Percentiles rank a stretch among this genome's conserved stretches.
Evolutionary conservation across 2,797 vertebrate species (phyloP).

Genomic region (Parauchenoglanis punctatus): DNA sequence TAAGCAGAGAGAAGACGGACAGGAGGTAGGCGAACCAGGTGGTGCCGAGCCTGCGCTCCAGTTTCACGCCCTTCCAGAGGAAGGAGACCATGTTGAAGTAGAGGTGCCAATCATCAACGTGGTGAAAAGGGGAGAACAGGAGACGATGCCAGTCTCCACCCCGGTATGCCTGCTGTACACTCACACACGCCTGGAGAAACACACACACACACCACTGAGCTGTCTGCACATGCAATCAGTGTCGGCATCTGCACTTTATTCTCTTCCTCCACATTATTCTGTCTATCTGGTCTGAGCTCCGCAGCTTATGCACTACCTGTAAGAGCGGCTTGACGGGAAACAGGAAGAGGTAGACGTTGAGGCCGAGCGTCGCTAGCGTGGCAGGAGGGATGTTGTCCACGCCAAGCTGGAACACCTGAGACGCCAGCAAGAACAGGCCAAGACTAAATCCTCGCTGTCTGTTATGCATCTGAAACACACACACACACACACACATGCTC

Average conservation of each 20-base stretch:
- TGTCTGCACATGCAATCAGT: background rate
- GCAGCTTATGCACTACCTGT: slow-evolving; percentile 57
- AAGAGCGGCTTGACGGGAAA: slow-evolving; percentile 76
- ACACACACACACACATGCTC: slow-evolving; percentile 29
- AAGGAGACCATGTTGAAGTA: slow-evolving; percentile 97
- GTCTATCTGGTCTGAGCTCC: background rate
- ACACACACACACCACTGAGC: background rate
- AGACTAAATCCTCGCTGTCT: slow-evolving; percentile 74
- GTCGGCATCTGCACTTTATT: background rate
- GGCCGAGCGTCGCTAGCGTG: slow-evolving; percentile 83
- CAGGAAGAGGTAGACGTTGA: slow-evolving; percentile 88
- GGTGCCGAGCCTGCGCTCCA: slow-evolving; percentile 85
- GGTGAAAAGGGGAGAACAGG: slow-evolving; percentile 88
- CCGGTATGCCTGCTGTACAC: slow-evolving; percentile 80
- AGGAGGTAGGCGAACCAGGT: slow-evolving; percentile 86
- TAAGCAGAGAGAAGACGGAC: slow-evolving; percentile 84
- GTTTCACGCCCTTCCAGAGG: slow-evolving; percentile 87
- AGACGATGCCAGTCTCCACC: slow-evolving; percentile 84
- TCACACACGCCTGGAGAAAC: slow-evolving; percentile 77
- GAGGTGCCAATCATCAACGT: slow-evolving; percentile 89
- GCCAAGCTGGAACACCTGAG: slow-evolving; percentile 85
- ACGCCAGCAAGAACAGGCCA: slow-evolving; percentile 84
- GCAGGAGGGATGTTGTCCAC: slow-evolving; percentile 87
- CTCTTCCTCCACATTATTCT: background rate
- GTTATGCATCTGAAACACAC: slow-evolving; percentile 74